A percentile compares a stretch with the other conserved stretches of the same genome.
Evolutionary conservation across 2,888 invertebrate genomes (phyloP).

Genomic region (Salpingus planirostris): DNA sequence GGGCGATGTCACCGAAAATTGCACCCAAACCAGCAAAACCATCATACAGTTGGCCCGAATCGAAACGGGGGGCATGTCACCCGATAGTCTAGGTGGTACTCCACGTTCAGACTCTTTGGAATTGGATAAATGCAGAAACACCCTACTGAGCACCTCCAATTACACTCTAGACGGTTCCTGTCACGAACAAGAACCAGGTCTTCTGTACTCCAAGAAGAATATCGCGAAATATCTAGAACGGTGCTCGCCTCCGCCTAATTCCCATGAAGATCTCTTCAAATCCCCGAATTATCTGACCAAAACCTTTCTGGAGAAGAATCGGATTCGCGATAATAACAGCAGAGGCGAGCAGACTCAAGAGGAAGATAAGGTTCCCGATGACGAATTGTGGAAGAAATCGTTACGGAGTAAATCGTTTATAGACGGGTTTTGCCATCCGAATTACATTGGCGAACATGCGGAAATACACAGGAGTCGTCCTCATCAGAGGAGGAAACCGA

Average conservation of each 20-base stretch:
- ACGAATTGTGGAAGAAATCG: background rate
- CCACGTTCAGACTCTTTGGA: constrained; percentile 18
- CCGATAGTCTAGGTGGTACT: constrained; percentile 31
- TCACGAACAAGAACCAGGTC: constrained; percentile 1
- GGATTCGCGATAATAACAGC: too few relatives aligned
- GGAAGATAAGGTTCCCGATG: background rate
- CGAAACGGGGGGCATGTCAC: constrained; percentile 24
- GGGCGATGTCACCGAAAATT: constrained; percentile 5
- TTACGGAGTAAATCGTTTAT: constrained; percentile 5
- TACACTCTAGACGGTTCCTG: constrained; percentile 9
- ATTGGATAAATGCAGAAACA: background rate
- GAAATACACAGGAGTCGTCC: too few relatives aligned
- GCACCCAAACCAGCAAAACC: constrained; percentile 52
- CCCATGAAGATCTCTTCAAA: background rate
- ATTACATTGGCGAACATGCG: constrained; percentile 9
- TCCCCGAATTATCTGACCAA: background rate
- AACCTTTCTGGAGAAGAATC: constrained; percentile 22
- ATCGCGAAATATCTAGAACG: too few relatives aligned
- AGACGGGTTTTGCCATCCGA: constrained; percentile 6
- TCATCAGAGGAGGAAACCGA: too few relatives aligned
- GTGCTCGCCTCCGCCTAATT: background rate
- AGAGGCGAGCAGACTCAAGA: background rate
- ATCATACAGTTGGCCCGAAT: constrained; percentile 44
- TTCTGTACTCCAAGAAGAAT: background rate
- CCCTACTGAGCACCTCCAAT: constrained; percentile 1